Evolutionary conservation across 2,797 vertebrate species (phyloP).

Genomic region (Anolis apletophallus): DNA sequence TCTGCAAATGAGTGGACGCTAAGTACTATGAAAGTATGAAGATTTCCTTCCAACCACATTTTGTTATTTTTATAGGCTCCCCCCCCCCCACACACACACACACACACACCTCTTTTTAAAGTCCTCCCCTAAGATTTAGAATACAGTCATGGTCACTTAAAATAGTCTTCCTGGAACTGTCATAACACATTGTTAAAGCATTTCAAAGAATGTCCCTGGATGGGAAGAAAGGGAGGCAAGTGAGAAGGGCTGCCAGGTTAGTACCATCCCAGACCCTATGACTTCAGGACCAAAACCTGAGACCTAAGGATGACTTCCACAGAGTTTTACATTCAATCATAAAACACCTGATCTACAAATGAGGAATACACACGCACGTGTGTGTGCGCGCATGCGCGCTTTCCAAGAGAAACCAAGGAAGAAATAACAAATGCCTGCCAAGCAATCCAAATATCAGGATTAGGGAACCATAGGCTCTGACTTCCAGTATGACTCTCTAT

Average conservation of each 20-base stretch:
- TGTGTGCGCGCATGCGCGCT: too few species aligned
- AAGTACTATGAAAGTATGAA: slow-evolving; percentile 9
- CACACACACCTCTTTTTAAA: neutral
- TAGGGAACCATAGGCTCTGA: too few species aligned
- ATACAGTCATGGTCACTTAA: neutral
- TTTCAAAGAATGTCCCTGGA: neutral
- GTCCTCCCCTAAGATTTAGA: neutral
- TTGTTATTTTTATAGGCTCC: neutral
- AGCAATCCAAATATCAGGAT: neutral
- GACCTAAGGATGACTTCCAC: too few species aligned
- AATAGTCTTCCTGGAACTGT: neutral
- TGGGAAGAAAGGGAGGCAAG: neutral
- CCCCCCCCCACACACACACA: too few species aligned
- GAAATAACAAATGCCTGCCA: neutral
- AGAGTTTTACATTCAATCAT: too few species aligned
- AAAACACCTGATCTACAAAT: too few species aligned
- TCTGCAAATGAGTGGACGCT: slow-evolving; percentile 3
- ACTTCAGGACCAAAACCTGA: too few species aligned
- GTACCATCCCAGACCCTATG: too few species aligned
- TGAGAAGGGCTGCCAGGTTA: too few species aligned
- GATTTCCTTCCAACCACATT: neutral
- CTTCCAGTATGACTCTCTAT: too few species aligned
- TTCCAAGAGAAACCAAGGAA: too few species aligned
- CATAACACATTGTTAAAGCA: neutral
- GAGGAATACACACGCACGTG: too few species aligned